A percentile compares a stretch with the other conserved stretches of the same genome.
These are phyloP conservation scores for Grus americana DNA, from an alignment of 2,113 vertebrate species.

Conservation along the genomic window DNA sequence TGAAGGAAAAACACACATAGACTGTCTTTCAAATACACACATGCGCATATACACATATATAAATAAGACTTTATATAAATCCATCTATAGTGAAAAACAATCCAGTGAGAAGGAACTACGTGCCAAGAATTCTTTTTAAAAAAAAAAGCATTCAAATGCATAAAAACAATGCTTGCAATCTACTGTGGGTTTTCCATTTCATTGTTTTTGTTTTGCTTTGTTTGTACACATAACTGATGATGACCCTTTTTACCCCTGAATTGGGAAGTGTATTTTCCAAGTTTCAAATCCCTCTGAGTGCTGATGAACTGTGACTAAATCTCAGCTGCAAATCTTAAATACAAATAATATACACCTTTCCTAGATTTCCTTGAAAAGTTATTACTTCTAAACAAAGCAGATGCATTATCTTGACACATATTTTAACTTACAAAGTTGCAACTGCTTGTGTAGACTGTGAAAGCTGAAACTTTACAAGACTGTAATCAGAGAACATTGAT, in stretches of 20 bases:
- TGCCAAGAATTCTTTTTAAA: neutral
- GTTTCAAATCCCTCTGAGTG: neutral
- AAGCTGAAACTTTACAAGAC: slow-evolving; percentile 26
- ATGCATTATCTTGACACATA: slow-evolving; percentile 1
- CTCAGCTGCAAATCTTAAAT: slow-evolving; percentile 33
- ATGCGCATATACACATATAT: neutral
- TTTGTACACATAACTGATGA: neutral
- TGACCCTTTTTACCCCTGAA: slow-evolving; percentile 13
- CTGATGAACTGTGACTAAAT: slow-evolving; percentile 19
- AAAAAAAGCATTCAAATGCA: slow-evolving; percentile 12
- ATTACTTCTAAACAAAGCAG: slow-evolving; percentile 20
- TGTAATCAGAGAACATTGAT: slow-evolving; percentile 45
- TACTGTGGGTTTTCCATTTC: neutral
- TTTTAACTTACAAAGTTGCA: slow-evolving; percentile 46
- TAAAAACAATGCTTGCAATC: neutral
- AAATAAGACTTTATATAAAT: neutral
- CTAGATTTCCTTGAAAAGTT: neutral
- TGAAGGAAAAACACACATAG: slow-evolving; percentile 22
- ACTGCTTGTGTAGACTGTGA: slow-evolving; percentile 13
- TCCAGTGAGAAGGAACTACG: neutral
- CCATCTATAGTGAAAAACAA: neutral
- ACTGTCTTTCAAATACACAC: neutral
- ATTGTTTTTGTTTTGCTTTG: neutral
- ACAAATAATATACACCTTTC: slow-evolving; percentile 24
- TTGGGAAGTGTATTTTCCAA: neutral